Base-by-base conservation (phyloP, 2,797 vertebrate genomes). In the Myotis myotis region DNA sequence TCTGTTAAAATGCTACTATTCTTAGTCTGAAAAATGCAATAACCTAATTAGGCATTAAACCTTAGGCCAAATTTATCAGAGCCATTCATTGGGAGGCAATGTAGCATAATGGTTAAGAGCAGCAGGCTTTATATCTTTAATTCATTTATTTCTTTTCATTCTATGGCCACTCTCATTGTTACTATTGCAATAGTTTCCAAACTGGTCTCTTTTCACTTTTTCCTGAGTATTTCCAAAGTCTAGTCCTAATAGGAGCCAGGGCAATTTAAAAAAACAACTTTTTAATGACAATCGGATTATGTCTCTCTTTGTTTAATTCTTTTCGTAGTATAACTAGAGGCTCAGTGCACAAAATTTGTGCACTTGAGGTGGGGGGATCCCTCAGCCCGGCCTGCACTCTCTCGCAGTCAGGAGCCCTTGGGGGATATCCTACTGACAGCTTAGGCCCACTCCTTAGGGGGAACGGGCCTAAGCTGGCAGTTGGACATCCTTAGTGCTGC, bases 1-100 rank as follows among this genome's bases (percentile, higher is more conserved):
- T 82, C 12, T 86, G n/a, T 78, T 51, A 96, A 89, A 89, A 71
- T 38, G 6, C 68, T 91, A 64, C 57, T 85, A 76, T 33, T 8
- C 41, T 89, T 88, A 66, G 10, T 28, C 15, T 47, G 9, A 53
- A 36, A 41, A 72, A 71, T 81, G 47, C 20, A 78, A 12, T 81
- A 70, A 78, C 38, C 38, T 75, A 83, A 89, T 2, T 70, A 44
- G 19, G 25, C 25, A 66, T 76, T 79, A 76, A 84, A 70, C 11
- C 68, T 80, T 71, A 92, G 60, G 44, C 28, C 83, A 91, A 51
- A 47, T 72, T 70, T n/a, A 81, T 84, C 41, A 75, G 41, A 66
- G 51, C 3, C 49, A 53, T 47, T 89, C 36, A 47, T 36, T 68
- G 17, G 57, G 64, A 89, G 53, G 72, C 25, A 70, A 17, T 30